Evolutionary conservation across 2,888 invertebrate genomes (phyloP), one percentile per base, ranked within the genome.

Genomic region (Odontocerum albicorne): DNA sequence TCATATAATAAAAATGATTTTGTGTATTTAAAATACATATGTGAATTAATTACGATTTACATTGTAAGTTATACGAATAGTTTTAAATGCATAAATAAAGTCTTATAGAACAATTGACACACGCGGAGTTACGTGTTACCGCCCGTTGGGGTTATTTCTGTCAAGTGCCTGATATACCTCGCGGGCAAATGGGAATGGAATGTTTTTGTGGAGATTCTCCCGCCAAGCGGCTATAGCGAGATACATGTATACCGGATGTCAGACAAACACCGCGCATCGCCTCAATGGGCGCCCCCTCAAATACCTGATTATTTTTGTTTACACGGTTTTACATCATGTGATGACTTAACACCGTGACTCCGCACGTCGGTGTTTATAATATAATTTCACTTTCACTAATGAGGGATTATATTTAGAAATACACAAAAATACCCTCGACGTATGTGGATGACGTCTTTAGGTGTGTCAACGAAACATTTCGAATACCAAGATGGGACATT

Each of bases 271-370:
- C 16, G 8, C n/a, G n/a, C 21, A 15, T 4, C 16, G 52, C 36
- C 22, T 55, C 27, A 44, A 40, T 27, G 12, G 31, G 17, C 55
- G 49, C 55, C 58, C 58, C 55, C 51, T 50, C 55, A 38, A 32
- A 54, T 55, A 54, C 55, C 58, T 55, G 55, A 32, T 51, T 58
- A 58, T 58, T 58, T 55, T 47, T 51, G 58, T 58, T 55, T 55
- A 55, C 54, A 20, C 36, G 42, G 31, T 45, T 54, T 54, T 38
- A 46, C 40, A 42, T 55, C 55, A 42, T 49, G 58, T 51, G 58
- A 58, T 51, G 33, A 32, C 19, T 51, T 49, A 40, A 38, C 19
- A 35, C 10, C 38, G 10, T 17, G 19, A 35, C 17, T 16, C 44
- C 17, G 22, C 17, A 16, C 16, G 8, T 22, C 36, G 33, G 39